phyloP scores from a whole-genome alignment of 2,113 vertebrate genomes.

The Lasiurus borealis region DNA sequence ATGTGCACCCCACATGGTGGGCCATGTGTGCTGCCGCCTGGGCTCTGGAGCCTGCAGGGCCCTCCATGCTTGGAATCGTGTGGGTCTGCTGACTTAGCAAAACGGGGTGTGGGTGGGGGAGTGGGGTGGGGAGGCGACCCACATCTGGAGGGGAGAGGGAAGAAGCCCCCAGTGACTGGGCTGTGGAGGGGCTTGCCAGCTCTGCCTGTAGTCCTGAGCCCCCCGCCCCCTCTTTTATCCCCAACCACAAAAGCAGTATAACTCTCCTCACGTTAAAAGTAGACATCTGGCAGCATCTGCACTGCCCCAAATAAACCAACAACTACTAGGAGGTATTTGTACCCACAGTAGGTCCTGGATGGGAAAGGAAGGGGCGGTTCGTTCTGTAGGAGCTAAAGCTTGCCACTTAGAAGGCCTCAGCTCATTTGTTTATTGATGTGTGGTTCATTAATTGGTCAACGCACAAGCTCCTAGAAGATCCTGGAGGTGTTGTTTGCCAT shows the following conservation, averaged over 20 bases:
- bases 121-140: slow-evolving; percentile 10
- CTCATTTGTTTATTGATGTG: slow-evolving; percentile 50
- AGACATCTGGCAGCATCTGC: slow-evolving; percentile 80
- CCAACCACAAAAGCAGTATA: slow-evolving; percentile 55
- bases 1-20: slow-evolving; percentile 61
- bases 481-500: neutral
- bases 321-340: slow-evolving; percentile 70
- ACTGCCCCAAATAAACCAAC: slow-evolving; percentile 73
- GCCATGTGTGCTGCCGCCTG: slow-evolving; percentile 39
- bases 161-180: slow-evolving; percentile 46
- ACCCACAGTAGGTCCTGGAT: slow-evolving; percentile 46
- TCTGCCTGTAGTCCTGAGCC: neutral
- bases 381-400: neutral
- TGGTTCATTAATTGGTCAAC: slow-evolving; percentile 3
- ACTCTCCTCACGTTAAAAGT: slow-evolving; percentile 76
- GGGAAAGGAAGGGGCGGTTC: neutral
- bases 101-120: neutral
- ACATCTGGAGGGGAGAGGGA: slow-evolving; percentile 70
- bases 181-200: slow-evolving; percentile 49
- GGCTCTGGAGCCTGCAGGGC: slow-evolving; percentile 51
- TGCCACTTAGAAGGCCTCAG: slow-evolving; percentile 39
- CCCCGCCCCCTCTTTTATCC: neutral
- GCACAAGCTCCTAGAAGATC: neutral
- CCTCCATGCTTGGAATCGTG: slow-evolving; percentile 46
- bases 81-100: slow-evolving; percentile 74